Conservation (phyloP, 2,797 vertebrate genomes). For the Pipistrellus pipistrellus region DNA sequence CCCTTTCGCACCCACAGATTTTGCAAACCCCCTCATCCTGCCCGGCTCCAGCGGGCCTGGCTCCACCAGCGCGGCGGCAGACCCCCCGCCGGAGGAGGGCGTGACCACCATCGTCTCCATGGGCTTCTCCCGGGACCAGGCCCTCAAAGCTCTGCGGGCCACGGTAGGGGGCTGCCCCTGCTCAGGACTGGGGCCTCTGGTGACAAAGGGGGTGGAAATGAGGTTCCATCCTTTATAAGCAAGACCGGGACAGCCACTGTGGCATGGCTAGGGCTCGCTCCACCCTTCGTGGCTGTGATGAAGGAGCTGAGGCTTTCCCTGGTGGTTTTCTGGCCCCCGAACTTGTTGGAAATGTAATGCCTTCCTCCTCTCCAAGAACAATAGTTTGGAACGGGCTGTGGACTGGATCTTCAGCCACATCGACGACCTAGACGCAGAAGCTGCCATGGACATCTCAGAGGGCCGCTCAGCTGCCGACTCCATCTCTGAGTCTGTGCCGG, state of each 20-base stretch:
- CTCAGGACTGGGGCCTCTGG: not conserved
- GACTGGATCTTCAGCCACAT: slow-evolving; percentile 99
- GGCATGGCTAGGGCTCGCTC: not conserved
- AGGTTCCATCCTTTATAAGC: not conserved
- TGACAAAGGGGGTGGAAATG: not conserved
- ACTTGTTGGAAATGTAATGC: not conserved
- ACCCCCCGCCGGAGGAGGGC: slow-evolving; percentile 96
- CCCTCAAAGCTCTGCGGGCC: slow-evolving; percentile 96
- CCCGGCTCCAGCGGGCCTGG: slow-evolving; percentile 94
- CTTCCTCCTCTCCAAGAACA: slow-evolving; percentile 90
- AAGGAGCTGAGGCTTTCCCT: not conserved
- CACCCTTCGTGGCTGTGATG: not conserved
- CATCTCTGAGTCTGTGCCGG: slow-evolving; percentile 93
- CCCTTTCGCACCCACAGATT: slow-evolving; percentile 90
- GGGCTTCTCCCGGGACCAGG: slow-evolving; percentile 99
- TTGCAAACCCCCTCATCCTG: slow-evolving; percentile 95
- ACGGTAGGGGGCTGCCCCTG: slow-evolving; percentile 91
- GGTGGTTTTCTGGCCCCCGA: not conserved
- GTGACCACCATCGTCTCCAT: slow-evolving; percentile 98
- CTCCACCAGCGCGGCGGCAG: slow-evolving; percentile 89
- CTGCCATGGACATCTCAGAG: slow-evolving; percentile 98
- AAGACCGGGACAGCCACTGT: not conserved
- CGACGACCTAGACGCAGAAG: slow-evolving; percentile 95
- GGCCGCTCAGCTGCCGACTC: slow-evolving; percentile 96
- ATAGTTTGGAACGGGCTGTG: slow-evolving; percentile 96